phyloP scores from a whole-genome alignment of 2,113 vertebrate genomes.

The Clarias macrocephalus region DNA sequence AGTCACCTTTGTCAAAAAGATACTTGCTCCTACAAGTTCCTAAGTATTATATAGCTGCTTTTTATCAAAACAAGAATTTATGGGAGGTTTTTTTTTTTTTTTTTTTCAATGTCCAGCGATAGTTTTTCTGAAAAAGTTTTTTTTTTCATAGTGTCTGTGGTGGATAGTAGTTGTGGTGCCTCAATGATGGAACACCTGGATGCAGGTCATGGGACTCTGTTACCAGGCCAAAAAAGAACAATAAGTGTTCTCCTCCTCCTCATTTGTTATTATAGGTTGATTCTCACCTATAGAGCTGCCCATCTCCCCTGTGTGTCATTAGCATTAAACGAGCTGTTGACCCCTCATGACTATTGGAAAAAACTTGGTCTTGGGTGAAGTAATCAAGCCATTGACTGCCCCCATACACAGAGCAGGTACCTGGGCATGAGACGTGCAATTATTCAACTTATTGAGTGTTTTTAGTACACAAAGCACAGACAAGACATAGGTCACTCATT shows the following conservation, averaged over 20 bases:
- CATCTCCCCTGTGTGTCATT: conserved; percentile 69
- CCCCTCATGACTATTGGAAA: conserved; percentile 71
- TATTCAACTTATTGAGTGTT: conserved; percentile 51
- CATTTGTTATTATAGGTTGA: conserved; percentile 77
- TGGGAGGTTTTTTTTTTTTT: background rate
- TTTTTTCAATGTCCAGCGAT: background rate
- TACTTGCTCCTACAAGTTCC: background rate
- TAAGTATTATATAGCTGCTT: background rate
- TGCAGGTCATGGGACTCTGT: conserved; percentile 58
- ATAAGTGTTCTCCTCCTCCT: conserved; percentile 67
- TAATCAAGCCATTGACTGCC: conserved; percentile 68
- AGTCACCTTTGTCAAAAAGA: conserved; percentile 21
- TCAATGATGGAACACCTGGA: conserved; percentile 68
- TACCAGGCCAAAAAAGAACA: conserved; percentile 70
- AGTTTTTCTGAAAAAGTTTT: background rate
- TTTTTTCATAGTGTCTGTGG: conserved; percentile 20
- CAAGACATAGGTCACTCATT: conserved; percentile 42
- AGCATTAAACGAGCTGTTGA: conserved; percentile 74
- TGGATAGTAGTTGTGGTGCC: conserved; percentile 23
- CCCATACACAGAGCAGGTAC: conserved; percentile 37
- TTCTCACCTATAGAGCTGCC: conserved; percentile 66
- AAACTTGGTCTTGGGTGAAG: conserved; percentile 65
- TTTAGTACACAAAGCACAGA: conserved; percentile 44
- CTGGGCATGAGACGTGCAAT: conserved; percentile 38
- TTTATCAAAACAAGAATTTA: background rate